Conservation (phyloP, 2,113 vertebrate genomes). For the Cyprinodon variegatus region DNA sequence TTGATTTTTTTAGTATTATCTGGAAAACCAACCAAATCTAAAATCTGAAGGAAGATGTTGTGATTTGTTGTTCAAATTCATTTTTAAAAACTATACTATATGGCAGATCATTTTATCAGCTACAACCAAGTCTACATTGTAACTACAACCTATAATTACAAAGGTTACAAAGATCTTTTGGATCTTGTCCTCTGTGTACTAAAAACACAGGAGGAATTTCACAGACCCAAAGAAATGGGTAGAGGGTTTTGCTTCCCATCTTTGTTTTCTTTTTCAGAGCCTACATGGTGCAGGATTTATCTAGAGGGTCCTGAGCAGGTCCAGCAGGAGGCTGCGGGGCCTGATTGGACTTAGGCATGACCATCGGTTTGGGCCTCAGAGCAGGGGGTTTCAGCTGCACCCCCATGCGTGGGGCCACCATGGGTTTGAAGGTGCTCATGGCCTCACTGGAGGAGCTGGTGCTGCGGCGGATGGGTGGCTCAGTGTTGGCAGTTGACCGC, state of each 20-base stretch:
- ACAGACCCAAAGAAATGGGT: slow-evolving; percentile 9
- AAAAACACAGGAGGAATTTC: slow-evolving; percentile 17
- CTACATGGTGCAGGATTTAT: slow-evolving; percentile 99
- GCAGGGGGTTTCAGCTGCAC: slow-evolving; percentile 95
- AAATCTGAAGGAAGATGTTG: slow-evolving; percentile 80
- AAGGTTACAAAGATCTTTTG: slow-evolving; percentile 12
- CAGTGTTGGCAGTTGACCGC: slow-evolving; percentile 77
- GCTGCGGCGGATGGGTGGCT: slow-evolving; percentile 90
- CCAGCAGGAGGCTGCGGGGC: slow-evolving; percentile 82
- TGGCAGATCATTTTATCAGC: slow-evolving; percentile 6
- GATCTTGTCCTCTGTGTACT: slow-evolving; percentile 4
- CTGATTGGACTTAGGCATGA: slow-evolving; percentile 91
- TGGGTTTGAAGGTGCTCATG: slow-evolving; percentile 97
- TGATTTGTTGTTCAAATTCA: slow-evolving; percentile 82
- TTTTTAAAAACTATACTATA: not conserved
- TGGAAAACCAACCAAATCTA: slow-evolving; percentile 68
- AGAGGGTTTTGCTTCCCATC: slow-evolving; percentile 8
- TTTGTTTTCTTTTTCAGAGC: not conserved
- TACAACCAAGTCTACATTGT: slow-evolving; percentile 1
- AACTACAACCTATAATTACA: slow-evolving; percentile 11
- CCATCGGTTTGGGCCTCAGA: slow-evolving; percentile 93
- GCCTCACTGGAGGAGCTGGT: slow-evolving; percentile 92
- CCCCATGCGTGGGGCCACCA: slow-evolving; percentile 93
- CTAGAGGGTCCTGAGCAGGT: slow-evolving; percentile 87
- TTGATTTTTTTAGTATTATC: slow-evolving; percentile 51